Percentiles rank a stretch among this genome's conserved stretches.
Conservation (phyloP, 2,113 vertebrate genomes). For the Xyliphius kryptos region DNA sequence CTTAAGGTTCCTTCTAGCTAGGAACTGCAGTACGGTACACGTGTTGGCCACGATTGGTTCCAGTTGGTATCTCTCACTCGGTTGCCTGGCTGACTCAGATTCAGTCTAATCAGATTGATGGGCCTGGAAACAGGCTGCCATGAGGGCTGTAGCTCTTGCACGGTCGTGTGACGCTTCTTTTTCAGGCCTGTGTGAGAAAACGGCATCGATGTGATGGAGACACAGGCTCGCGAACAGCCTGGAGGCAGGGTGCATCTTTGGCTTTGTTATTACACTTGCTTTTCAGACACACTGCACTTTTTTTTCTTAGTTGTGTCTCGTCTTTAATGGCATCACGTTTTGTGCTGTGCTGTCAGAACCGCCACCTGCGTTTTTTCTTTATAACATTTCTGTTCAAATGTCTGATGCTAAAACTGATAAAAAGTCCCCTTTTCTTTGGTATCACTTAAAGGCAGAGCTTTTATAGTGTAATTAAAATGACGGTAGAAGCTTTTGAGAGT, state of each 20-base stretch:
- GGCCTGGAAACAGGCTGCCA: constrained; percentile 38
- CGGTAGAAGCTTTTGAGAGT: not conserved
- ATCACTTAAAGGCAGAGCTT: not conserved
- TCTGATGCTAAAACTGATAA: too few relatives aligned
- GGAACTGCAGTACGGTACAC: too few relatives aligned
- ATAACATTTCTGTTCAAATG: too few relatives aligned
- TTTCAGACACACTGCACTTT: too few relatives aligned
- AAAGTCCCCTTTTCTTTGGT: too few relatives aligned
- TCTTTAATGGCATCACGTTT: constrained; percentile 6
- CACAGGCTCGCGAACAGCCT: constrained; percentile 49
- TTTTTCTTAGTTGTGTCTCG: not conserved
- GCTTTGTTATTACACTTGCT: constrained; percentile 7
- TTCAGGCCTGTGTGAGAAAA: constrained; percentile 47
- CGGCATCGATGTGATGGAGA: constrained; percentile 53
- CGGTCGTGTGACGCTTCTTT: constrained; percentile 28
- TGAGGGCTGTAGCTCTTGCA: constrained; percentile 25
- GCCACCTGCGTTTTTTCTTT: not conserved
- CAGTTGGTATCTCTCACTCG: not conserved
- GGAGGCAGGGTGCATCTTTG: constrained; percentile 55
- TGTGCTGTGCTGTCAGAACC: not conserved
- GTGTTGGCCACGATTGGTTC: not conserved
- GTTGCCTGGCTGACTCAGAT: constrained; percentile 24
- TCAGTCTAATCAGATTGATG: constrained; percentile 45
- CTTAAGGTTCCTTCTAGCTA: too few relatives aligned
- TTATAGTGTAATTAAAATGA: constrained; percentile 36